Base-by-base conservation (phyloP, 2,888 invertebrate genomes). In the Tuta absoluta region DNA sequence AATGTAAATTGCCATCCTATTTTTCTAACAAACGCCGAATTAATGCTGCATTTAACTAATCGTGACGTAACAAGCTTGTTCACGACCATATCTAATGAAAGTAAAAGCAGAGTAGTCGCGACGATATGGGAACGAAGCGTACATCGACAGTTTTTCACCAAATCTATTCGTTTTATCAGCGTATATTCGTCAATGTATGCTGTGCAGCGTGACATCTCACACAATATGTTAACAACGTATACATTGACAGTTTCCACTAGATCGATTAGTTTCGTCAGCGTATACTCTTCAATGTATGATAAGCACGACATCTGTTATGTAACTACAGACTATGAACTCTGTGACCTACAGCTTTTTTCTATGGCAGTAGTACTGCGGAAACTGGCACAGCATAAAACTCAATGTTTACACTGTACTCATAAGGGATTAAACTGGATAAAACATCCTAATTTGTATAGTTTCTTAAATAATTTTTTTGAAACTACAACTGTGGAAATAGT, bases 311-410 rank as follows among this genome's bases (percentile, higher is more conserved):
- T 38, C 19, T 59, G 67, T 71, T 71, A 71, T 62, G 67, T 66
- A 68, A 67, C 57, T 14, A 8, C 17, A 71, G 68, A 70, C 63
- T 71, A 67, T 68, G 72, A 71, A 75, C 75, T 74, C 77, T 76
- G 68, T 74, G 78, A 78, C 77, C 77, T 71, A 71, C 68, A 68
- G 71, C 68, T 68, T 73, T 67, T 67, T 67, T 68, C 38, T 24
- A 12, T 14, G 57, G n/a, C 57, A 57, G 17, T 17, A 48, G 19
- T 48, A 23, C 51, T 53, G 51, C 51, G 51, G 21, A 23, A 23
- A 53, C 51, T 53, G 14, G 51, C 51, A 53, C 51, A 53, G 23
- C 10, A 56, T 24, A 56, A 56, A 28, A 8, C 14, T 56, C 17
- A 56, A 56, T 28, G 24, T 56, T 28, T 56, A 17, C 12, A 56